phyloP scores from a whole-genome alignment of 2,888 invertebrate species.

The Ametastegia equiseti region DNA sequence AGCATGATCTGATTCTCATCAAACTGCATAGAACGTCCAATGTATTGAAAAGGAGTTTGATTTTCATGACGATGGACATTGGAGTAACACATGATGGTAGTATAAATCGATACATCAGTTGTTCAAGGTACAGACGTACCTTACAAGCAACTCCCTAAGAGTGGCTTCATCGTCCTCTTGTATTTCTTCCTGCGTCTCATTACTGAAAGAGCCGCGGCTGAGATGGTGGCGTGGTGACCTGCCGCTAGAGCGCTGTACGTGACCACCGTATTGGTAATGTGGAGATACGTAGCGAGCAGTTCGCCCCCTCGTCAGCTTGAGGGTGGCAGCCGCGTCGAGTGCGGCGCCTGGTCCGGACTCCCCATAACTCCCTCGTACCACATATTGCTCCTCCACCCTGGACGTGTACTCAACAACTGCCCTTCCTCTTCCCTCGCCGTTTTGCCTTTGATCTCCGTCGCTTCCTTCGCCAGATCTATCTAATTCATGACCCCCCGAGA shows the following conservation, averaged over 20 bases:
- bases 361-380: constrained; percentile 68
- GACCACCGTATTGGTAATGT: constrained; percentile 63
- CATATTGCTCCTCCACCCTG: constrained; percentile 73
- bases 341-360: constrained; percentile 68
- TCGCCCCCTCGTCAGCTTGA: constrained; percentile 77
- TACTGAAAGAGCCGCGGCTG: constrained; percentile 83
- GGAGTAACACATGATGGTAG: constrained; percentile 8
- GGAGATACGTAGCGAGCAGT: constrained; percentile 72
- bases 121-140: constrained; percentile 80
- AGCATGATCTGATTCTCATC: constrained; percentile 29
- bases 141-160: constrained; percentile 96
- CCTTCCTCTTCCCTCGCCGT: constrained; percentile 38
- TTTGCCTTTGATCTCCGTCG: constrained; percentile 49
- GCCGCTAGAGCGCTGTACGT: constrained; percentile 68
- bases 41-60: background rate
- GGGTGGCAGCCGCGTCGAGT: constrained; percentile 76
- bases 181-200: constrained; percentile 90
- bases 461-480: constrained; percentile 54
- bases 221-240: constrained; percentile 71
- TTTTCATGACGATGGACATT: constrained; percentile 7
- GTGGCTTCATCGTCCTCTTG: constrained; percentile 91
- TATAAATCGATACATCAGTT: constrained; percentile 26
- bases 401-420: constrained; percentile 51
- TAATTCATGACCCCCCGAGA: constrained; percentile 68
- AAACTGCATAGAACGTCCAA: constrained; percentile 39